Evolutionary conservation across 2,888 invertebrate genomes (phyloP), one percentile per base, ranked within the genome.

Genomic region (Agrenia bidenticulata): DNA sequence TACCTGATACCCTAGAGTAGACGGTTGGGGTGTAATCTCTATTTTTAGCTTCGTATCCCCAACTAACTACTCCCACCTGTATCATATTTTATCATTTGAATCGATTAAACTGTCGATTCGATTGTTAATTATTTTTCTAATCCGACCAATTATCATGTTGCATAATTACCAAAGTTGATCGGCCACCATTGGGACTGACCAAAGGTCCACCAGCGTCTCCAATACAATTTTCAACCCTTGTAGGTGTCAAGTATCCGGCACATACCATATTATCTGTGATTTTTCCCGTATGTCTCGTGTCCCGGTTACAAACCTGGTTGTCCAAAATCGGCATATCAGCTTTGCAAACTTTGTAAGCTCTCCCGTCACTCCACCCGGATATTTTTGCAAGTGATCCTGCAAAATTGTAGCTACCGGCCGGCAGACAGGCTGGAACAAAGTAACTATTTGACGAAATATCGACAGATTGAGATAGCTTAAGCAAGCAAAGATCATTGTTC

Each of bases 1-100:
- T 56, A 67, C 66, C 67, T 23, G 71, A 64, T 41, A 75, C 72
- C 55, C 67, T 41, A 0, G 75, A 64, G 63, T 70, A 74, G 0
- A 75, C 75, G 9, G 72, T 70, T 4, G 75, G 75, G 55, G 64
- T 69, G 58, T 75, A 72, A 23, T 73, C 71, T 56, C 67, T 27
- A 32, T 69, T 61, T 17, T 72, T 69, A 1, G 41, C 49, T 17
- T 63, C 63, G 41, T 65, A 75, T 15, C 73, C 73, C 66, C 70
- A 74, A 2, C 73, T 72, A 1, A 69, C 72, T 13, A 74, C 50
- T 4, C 75, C 75, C 39, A 75, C 66, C 55, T 55, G 15, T 49
- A 49, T 9, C 19, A 17, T 49, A 39, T 39, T 39, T 15, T 39
- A n/a, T n/a, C n/a, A n/a, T n/a, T n/a, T n/a, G n/a, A n/a, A n/a